Evolutionary conservation across 2,888 invertebrate species (phyloP), one percentile per base, ranked within the genome.

Genomic region (Orgyia antiqua): DNA sequence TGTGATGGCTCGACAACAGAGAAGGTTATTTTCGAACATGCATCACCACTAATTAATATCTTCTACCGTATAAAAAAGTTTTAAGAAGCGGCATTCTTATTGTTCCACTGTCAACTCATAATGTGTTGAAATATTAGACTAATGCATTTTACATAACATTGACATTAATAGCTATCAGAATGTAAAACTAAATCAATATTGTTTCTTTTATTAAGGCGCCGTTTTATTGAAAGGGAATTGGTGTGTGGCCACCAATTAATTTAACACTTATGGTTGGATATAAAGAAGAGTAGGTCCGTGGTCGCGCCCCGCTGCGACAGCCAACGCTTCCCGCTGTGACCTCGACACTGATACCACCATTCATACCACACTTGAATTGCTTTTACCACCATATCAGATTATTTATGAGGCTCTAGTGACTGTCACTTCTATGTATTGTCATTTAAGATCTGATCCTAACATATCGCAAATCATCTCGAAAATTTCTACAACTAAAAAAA

Each of bases 1-100:
- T 60, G 44, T 74, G 77, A 80, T 69, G 68, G 53, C 64, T 62
- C 70, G 77, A 80, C 79, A 78, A 73, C 75, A 59, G 70, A 78
- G 71, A 68, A 73, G 77, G 78, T 80, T 82, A 83, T 80, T 82
- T 78, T 74, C 60, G 68, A 80, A 75, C 77, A 71, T 60, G 71
- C 68, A 60, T 62, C 69, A 76, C 71, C 71, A 75, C 80, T 84
- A 86, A 84, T 86, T 84, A 84, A 83, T 77, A 63, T 68, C 64
- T 65, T 68, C 70, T 65, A 70, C 60, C 39, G 54, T 55, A 50
- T 48, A 65, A 63, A 75, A 74, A 77, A 70, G 55, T 52, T 58
- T 62, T 51, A 65, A 76, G 77, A 65, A 74, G 78, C 76, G 71
- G 66, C 47, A 45, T 50, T 49, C 51, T 50, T 61, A 74, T 79